These are phyloP conservation scores for Threskiornis aethiopicus DNA, from an alignment of 2,797 vertebrate genomes.

Conservation along the genomic window DNA sequence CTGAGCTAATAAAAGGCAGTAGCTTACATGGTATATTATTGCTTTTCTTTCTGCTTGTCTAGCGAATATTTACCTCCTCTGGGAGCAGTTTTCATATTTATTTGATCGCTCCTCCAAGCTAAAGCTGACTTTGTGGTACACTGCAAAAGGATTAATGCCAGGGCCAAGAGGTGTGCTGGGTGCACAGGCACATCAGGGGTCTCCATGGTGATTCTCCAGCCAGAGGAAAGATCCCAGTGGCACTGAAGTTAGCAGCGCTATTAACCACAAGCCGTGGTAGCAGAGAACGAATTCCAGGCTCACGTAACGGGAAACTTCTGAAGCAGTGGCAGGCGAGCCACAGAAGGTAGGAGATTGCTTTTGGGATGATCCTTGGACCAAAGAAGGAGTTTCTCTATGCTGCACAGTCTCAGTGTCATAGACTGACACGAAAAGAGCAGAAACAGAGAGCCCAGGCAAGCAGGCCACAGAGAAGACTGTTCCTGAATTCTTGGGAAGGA, in stretches of 20 bases:
- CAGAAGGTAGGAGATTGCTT: not conserved
- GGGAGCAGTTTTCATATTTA: conserved; percentile 46
- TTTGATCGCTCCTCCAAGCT: conserved; percentile 45
- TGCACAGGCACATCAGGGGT: not conserved
- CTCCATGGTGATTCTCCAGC: not conserved
- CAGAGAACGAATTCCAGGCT: not conserved
- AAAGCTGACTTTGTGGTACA: conserved; percentile 1
- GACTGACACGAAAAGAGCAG: not conserved
- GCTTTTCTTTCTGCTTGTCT: conserved; percentile 60
- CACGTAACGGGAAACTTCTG: not conserved
- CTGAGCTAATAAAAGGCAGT: conserved; percentile 45
- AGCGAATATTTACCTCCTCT: conserved; percentile 47
- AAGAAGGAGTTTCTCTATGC: not conserved
- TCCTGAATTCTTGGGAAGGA: not conserved
- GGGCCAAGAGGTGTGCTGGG: not conserved
- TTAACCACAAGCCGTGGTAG: not conserved
- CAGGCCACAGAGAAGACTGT: not conserved
- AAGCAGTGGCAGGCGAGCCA: not conserved
- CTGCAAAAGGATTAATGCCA: not conserved
- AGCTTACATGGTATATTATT: conserved; percentile 55
- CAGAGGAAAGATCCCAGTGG: not conserved
- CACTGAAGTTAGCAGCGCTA: not conserved
- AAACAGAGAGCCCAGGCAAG: not conserved
- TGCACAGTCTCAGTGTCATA: not conserved
- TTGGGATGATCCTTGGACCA: fast-evolving